phyloP scores from a whole-genome alignment of 2,888 invertebrate genomes.

The Lobophora halterata region DNA sequence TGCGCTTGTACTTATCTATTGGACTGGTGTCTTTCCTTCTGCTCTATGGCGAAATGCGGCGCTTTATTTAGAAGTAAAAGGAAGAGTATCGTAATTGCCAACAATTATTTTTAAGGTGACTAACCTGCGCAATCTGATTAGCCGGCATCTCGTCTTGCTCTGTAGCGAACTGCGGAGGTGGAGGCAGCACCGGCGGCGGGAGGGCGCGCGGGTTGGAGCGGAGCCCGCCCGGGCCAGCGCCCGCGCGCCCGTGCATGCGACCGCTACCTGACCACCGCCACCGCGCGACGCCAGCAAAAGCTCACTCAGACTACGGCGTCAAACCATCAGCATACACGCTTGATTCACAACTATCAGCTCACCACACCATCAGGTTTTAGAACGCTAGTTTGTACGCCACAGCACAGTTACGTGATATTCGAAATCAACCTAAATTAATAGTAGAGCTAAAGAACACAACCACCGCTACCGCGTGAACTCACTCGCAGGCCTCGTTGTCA shows the following conservation, averaged over 20 bases:
- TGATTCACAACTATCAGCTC: conserved; percentile 12
- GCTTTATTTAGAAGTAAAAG: no score
- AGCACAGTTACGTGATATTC: no score
- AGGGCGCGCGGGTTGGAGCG: conserved; percentile 76
- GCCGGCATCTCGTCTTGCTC: conserved; percentile 74
- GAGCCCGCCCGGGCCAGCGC: conserved; percentile 73
- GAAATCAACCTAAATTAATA: no score
- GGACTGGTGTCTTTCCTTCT: no score
- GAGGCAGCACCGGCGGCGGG: conserved; percentile 69
- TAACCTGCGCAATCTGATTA: conserved; percentile 76
- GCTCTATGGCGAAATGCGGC: no score
- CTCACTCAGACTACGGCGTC: conserved; percentile 29
- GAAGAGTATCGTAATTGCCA: no score
- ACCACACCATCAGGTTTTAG: conserved; percentile 28
- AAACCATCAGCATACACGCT: conserved; percentile 19
- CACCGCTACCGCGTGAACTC: no score
- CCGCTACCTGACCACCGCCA: conserved; percentile 61
- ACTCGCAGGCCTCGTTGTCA: no score
- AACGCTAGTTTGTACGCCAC: no score
- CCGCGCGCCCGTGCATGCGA: conserved; percentile 78
- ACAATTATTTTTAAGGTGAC: no score
- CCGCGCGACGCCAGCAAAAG: conserved; percentile 38
- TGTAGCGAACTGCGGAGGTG: conserved; percentile 72
- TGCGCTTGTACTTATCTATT: no score
- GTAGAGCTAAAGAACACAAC: no score